Conservation (phyloP, 1,140 invertebrate species). For the Tetraneura akinire region DNA sequence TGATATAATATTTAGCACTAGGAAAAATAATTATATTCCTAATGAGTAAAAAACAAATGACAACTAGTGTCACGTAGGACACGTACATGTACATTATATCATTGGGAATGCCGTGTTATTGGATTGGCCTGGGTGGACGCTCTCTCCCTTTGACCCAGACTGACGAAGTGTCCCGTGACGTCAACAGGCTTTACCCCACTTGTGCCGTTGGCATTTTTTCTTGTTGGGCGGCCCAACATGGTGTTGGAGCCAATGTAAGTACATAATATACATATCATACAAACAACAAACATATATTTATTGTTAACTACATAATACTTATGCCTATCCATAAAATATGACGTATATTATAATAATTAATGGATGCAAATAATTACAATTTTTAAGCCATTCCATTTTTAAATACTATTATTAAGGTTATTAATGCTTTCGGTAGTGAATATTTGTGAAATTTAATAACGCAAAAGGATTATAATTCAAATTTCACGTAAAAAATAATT, state of each 20-base stretch:
- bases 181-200: slow-evolving; percentile 44
- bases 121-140: slow-evolving; percentile 33
- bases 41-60: slow-evolving; percentile 16
- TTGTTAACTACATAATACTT: too few relatives aligned
- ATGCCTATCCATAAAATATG: too few relatives aligned
- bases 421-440: too few relatives aligned
- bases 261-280: not conserved
- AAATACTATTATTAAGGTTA: too few relatives aligned
- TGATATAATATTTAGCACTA: slow-evolving; percentile 8
- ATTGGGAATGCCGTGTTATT: slow-evolving; percentile 32
- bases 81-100: not conserved
- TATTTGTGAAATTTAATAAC: too few relatives aligned
- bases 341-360: too few relatives aligned
- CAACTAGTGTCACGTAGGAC: slow-evolving; percentile 39
- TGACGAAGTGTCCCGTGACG: slow-evolving; percentile 42
- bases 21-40: not conserved
- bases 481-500: too few relatives aligned
- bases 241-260: not conserved
- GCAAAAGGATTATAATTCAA: too few relatives aligned
- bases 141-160: slow-evolving; percentile 46
- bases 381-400: too few relatives aligned
- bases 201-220: slow-evolving; percentile 40
- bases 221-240: slow-evolving; percentile 27
- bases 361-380: too few relatives aligned
- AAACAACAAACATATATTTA: too few relatives aligned